phyloP scores from a whole-genome alignment of 2,797 vertebrate genomes.

The Sebastes kiyomatsui region DNA sequence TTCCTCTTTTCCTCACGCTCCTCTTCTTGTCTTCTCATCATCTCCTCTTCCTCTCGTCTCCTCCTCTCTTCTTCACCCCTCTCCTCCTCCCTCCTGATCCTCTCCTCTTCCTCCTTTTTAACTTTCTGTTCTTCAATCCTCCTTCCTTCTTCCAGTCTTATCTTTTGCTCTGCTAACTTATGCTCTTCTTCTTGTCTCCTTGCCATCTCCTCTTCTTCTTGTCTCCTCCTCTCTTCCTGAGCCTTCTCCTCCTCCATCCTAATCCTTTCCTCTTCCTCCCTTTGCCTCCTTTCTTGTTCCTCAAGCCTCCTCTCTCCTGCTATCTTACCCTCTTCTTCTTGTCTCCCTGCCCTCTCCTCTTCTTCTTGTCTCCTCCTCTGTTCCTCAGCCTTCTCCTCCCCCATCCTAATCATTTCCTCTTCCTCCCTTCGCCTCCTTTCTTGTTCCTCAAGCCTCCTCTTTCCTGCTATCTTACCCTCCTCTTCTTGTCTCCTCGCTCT shows the following conservation, averaged over 20 bases:
- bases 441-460: background rate
- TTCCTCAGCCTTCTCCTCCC: background rate
- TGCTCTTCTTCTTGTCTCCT: background rate
- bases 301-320: background rate
- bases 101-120: conserved; percentile 1
- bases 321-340: background rate
- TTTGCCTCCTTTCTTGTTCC: conserved; percentile 3
- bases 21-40: background rate
- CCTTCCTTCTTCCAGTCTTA: background rate
- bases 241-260: background rate
- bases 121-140: background rate
- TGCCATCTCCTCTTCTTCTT: background rate
- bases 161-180: background rate
- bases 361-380: background rate
- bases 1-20: background rate
- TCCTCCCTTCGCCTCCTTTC: background rate
- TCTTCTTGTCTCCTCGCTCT: background rate
- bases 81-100: background rate
- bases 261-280: background rate
- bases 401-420: background rate
- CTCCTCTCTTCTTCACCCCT: background rate
- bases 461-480: background rate
- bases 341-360: background rate
- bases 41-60: background rate
- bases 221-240: background rate